Base-by-base conservation (phyloP, 2,797 vertebrate species). In the Enteromius thamalakanensis region DNA sequence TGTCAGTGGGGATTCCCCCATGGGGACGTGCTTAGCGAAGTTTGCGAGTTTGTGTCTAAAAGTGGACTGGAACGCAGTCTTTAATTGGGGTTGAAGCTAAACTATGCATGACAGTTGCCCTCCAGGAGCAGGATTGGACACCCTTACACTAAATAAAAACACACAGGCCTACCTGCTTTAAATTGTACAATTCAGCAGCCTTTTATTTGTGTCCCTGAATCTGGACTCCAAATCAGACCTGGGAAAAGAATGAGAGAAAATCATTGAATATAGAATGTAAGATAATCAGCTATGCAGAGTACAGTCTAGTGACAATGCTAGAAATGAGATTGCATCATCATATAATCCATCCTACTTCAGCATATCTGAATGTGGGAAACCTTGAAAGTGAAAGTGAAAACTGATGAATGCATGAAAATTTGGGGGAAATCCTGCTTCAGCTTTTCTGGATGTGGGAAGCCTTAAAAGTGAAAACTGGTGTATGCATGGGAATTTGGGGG, bases 371-470 rank as follows among this genome's bases (percentile, higher is more conserved):
- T 47, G n/a, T 12, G 15, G 32, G 29, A 81, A 75, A 6, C 15
- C 0, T 7, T 34, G 60, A 91, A 94, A 94, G 81, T 88, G 86
- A 92, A 93, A 91, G 53, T 58, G 53, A 58, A 58, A 58, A 23
- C 23, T 19, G 4, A 6, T 26, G 53, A 23, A 45, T 84, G 37
- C 14, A 77, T 5, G 45, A 49, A 0, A 40, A 4, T n/a, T 0
- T 32, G 70, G 69, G 49, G 67, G 40, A 71, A 83, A 68, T 40
- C 7, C 37, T 17, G 42, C 10, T 19, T 45, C 29, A 12, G 51
- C 29, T 51, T 10, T 42, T 34, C 32, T 34, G 32, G 19, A 47
- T 37, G 17, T 12, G 15, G 23, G n/a, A 81, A 75, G 9, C 15
- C 0, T 7, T 37, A 60, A 91, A 91, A 92, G 21, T 21, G 87